Base-by-base conservation (phyloP, 2,888 invertebrate genomes). In the Encarsia formosa region DNA sequence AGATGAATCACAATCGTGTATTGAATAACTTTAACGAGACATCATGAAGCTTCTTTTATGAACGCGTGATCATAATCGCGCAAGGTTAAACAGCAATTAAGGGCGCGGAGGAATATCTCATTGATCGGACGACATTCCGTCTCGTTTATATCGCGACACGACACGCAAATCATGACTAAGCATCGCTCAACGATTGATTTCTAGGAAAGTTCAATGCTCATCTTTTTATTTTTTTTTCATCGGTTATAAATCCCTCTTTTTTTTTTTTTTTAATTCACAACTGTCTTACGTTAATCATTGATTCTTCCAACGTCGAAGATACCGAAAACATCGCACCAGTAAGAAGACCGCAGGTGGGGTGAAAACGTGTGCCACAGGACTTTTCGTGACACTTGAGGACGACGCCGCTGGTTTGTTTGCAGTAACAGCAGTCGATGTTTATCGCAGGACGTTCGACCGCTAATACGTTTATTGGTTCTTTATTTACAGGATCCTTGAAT, bases 301-400 rank as follows among this genome's bases (percentile, higher is more conserved):
- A n/a, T n/a, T n/a, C 37, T 43, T 44, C 38, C 4, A n/a, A n/a
- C n/a, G 40, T 9, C n/a, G 31, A n/a, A 0, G 72, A 68, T 62
- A 71, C 66, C 18, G 58, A 60, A 52, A 70, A 72, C 5, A 62
- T 68, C 5, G 79, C 77, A 2, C 82, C 81, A 31, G 78, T 76
- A 8, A 78, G 73, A 22, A 79, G 74, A 15, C 79, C 84, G 65
- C 84, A 84, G 0, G 81, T 80, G 0, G 79, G 76, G 66, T 84
- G 84, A 65, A 81, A 81, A 22, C 76, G 68, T 5, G 72, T 66
- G 1, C 67, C 66, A 61, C 82, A 83, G 15, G 71, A 64, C 8
- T 61, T 61, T 5, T 49, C 43, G 45, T 69, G 65, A 39, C 77
- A 77, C 54, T 78, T 80, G 57, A 78, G 74, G 32, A 79, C 75